Conservation (phyloP, 2,888 invertebrate genomes). For the Oasisia sp. region DNA sequence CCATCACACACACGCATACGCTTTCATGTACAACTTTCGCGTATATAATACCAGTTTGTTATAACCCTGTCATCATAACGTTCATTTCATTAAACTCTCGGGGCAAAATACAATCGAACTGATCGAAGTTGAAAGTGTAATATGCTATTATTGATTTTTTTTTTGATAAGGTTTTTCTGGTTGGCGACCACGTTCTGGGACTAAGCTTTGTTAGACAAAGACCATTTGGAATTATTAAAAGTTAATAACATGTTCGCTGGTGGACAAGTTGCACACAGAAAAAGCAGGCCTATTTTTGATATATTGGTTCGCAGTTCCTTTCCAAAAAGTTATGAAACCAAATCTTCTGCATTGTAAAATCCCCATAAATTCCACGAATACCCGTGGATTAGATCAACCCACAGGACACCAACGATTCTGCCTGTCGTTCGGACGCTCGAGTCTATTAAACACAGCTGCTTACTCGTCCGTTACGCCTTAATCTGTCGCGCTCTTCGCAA, state of each 20-base stretch:
- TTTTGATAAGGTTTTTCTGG: too few species aligned
- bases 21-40: neutral
- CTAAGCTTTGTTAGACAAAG: too few species aligned
- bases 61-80: too few species aligned
- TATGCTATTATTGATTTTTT: too few species aligned
- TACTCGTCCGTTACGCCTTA: neutral
- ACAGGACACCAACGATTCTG: neutral
- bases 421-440: neutral
- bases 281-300: too few species aligned
- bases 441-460: neutral
- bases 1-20: neutral
- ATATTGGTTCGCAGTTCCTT: neutral
- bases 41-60: neutral
- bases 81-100: too few species aligned
- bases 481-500: neutral
- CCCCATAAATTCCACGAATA: neutral
- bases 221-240: too few species aligned
- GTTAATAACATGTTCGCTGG: too few species aligned
- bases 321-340: neutral
- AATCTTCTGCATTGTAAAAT: neutral
- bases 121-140: too few species aligned
- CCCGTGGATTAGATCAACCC: neutral
- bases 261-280: too few species aligned
- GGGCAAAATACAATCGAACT: too few species aligned
- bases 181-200: too few species aligned